A percentile compares a stretch with the other conserved stretches of the same genome.
These are phyloP conservation scores for Leucoptera coffeella DNA, from an alignment of 2,888 invertebrate genomes.

Conservation along the genomic window DNA sequence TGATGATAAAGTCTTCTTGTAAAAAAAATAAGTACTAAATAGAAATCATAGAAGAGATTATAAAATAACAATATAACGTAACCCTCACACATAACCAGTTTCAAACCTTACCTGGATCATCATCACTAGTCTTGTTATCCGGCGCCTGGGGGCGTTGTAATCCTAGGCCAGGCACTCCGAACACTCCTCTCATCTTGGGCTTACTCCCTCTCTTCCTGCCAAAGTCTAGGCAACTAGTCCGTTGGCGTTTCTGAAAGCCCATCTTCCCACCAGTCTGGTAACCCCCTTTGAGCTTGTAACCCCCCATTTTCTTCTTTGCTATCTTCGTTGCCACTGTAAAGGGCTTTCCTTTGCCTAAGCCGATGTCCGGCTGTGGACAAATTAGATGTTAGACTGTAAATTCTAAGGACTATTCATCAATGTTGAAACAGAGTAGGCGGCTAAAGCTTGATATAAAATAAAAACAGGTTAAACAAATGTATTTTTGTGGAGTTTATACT, in stretches of 20 bases:
- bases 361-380: constrained; percentile 45
- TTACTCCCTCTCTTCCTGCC: constrained; percentile 81
- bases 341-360: constrained; percentile 75
- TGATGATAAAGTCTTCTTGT: too few relatives aligned
- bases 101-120: constrained; percentile 42
- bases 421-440: too few relatives aligned
- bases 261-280: constrained; percentile 59
- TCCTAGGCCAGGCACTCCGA: constrained; percentile 74
- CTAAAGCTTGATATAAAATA: too few relatives aligned
- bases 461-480: too few relatives aligned
- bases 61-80: too few relatives aligned
- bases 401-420: too few relatives aligned
- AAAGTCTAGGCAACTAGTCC: constrained; percentile 60
- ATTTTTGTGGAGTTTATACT: background rate
- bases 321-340: constrained; percentile 68
- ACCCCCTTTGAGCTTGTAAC: constrained; percentile 62
- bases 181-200: constrained; percentile 80
- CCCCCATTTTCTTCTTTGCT: constrained; percentile 69
- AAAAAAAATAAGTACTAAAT: too few relatives aligned
- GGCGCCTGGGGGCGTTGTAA: constrained; percentile 62
- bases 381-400: background rate
- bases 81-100: too few relatives aligned
- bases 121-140: constrained; percentile 40
- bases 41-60: too few relatives aligned
- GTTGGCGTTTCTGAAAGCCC: constrained; percentile 67